Percentiles rank a stretch among this genome's conserved stretches.
These are phyloP conservation scores for Rotaria magnacalcarata DNA, from an alignment of 2,888 invertebrate genomes.

Conservation along the genomic window DNA sequence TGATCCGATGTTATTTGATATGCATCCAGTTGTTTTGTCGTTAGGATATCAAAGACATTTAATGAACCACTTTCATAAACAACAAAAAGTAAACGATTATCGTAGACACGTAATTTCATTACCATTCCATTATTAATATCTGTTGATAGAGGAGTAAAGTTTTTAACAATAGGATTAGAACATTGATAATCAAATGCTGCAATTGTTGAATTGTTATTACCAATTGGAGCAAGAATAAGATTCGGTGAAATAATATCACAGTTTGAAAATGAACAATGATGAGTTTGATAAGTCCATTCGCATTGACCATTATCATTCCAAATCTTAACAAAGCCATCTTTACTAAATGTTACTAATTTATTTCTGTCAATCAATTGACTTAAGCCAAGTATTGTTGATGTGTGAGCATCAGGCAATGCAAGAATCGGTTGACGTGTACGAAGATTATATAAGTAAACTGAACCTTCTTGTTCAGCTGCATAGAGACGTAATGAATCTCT, in stretches of 20 bases:
- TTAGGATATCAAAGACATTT: not conserved
- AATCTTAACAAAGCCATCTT: conserved; percentile 36
- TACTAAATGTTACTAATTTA: not conserved
- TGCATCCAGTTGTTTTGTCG: not conserved
- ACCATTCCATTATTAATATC: not conserved
- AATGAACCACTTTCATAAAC: conserved; percentile 18
- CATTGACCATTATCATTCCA: not conserved
- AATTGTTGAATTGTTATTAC: not conserved
- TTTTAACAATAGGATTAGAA: not conserved
- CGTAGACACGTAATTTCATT: conserved; percentile 7
- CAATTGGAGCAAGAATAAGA: not conserved
- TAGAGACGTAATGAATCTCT: not conserved
- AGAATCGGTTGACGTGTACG: not conserved
- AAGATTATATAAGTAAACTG: conserved; percentile 1
- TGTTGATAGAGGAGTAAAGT: not conserved
- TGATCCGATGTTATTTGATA: not conserved
- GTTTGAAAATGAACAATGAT: conserved; percentile 33
- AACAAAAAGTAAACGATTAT: conserved; percentile 6
- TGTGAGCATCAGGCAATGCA: not conserved
- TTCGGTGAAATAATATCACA: conserved; percentile 25
- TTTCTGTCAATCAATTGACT: not conserved
- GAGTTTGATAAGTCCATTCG: not conserved
- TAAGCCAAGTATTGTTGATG: not conserved
- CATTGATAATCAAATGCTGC: conserved; percentile 6
- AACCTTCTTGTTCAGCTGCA: not conserved